These are phyloP conservation scores for Cryptops parisi DNA, from an alignment of 2,888 invertebrate species.

Conservation along the genomic window DNA sequence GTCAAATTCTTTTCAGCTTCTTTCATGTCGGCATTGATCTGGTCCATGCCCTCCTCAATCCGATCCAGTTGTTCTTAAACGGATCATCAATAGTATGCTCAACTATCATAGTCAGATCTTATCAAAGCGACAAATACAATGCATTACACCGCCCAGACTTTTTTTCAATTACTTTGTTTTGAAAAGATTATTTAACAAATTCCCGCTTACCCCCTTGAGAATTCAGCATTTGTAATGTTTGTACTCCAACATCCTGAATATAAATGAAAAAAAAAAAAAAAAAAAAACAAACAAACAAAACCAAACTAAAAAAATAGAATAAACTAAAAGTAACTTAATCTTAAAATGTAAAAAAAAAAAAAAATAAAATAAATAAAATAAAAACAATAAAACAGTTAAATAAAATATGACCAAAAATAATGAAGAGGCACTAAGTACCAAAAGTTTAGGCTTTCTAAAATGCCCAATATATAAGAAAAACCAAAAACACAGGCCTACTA, in stretches of 20 bases:
- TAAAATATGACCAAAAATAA: neutral
- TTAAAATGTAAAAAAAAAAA: neutral
- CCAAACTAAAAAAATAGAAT: conserved; percentile 11
- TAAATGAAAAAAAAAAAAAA: conserved; percentile 16
- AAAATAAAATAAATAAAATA: neutral
- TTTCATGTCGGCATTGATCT: conserved; percentile 99
- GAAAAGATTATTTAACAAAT: no score
- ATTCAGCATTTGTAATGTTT: conserved; percentile 16
- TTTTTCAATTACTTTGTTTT: no score
- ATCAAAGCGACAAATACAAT: no score
- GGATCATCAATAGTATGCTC: no score
- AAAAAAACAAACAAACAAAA: conserved; percentile 14
- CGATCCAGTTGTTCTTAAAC: conserved; percentile 95
- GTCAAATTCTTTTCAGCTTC: conserved; percentile 99
- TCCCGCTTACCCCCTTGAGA: conserved; percentile 17
- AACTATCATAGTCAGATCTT: no score
- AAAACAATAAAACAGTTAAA: neutral
- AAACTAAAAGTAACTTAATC: conserved; percentile 8
- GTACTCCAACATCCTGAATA: conserved; percentile 16
- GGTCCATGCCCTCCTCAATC: conserved; percentile 99
- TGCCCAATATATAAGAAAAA: neutral
- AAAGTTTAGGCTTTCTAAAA: neutral
- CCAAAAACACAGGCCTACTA: neutral
- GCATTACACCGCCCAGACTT: no score
- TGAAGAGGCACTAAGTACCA: neutral